Evolutionary conservation across 2,888 invertebrate genomes (phyloP).

Genomic region (Netelia inedita): DNA sequence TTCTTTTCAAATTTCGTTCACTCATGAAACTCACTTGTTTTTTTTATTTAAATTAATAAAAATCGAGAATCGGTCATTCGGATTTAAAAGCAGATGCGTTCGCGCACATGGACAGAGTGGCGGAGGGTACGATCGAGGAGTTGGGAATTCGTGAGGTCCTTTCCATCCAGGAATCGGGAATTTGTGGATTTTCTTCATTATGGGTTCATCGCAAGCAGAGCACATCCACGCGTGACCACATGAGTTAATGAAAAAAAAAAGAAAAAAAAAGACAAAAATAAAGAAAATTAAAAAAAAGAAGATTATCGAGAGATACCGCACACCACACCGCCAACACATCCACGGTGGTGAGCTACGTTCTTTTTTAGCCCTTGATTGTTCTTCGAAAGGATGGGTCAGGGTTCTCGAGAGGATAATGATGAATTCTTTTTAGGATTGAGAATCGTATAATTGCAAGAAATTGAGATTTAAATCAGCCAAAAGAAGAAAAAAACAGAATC

Average conservation of each 20-base stretch:
- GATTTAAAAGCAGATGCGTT: neutral
- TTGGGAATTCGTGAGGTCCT: constrained; percentile 20
- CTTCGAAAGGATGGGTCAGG: constrained; percentile 28
- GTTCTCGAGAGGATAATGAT: constrained; percentile 8
- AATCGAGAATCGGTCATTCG: neutral
- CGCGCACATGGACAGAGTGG: neutral
- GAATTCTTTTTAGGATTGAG: constrained; percentile 28
- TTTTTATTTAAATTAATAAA: neutral
- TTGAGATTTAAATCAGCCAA: constrained; percentile 53
- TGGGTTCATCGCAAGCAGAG: constrained; percentile 63
- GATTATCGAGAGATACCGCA: constrained; percentile 79
- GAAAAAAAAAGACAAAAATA: constrained; percentile 66
- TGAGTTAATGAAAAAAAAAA: constrained; percentile 68
- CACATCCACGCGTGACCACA: constrained; percentile 69
- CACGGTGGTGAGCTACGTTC: constrained; percentile 83
- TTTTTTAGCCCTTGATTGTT: constrained; percentile 49
- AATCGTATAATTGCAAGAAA: constrained; percentile 20
- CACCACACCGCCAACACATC: constrained; percentile 86
- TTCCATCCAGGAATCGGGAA: constrained; percentile 25
- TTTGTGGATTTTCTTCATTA: constrained; percentile 19
- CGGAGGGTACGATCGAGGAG: neutral
- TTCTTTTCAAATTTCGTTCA: neutral
- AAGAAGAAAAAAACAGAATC: constrained; percentile 19
- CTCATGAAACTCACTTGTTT: neutral
- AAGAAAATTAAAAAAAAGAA: constrained; percentile 62